Evolutionary conservation across 2,113 vertebrate species (phyloP).

Genomic region (Trematomus loennbergii): DNA sequence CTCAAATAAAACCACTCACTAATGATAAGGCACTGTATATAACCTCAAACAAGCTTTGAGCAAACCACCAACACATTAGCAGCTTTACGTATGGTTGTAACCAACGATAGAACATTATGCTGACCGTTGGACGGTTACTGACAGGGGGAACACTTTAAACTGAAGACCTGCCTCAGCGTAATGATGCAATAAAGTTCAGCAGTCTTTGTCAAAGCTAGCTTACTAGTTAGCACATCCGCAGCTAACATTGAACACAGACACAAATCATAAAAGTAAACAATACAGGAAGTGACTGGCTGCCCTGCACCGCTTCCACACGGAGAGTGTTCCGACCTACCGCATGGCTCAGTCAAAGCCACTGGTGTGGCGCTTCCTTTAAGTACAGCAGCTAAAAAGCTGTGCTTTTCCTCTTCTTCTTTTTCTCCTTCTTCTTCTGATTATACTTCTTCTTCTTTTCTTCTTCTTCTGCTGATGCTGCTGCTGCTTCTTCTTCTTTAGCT

Average conservation of each 20-base stretch:
- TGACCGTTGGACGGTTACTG: too few species aligned
- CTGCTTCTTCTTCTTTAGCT: not conserved
- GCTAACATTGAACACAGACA: conserved; percentile 32
- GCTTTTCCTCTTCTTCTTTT: not conserved
- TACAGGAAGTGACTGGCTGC: not conserved
- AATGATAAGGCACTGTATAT: too few species aligned
- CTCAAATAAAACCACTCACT: not conserved
- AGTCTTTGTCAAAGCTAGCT: conserved; percentile 54
- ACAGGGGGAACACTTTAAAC: not conserved
- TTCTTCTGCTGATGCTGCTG: not conserved
- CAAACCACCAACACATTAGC: not conserved
- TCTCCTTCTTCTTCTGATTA: not conserved
- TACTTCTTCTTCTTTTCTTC: not conserved
- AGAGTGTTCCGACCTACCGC: conserved; percentile 13
- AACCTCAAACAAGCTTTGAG: not conserved
- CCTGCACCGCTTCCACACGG: too few species aligned
- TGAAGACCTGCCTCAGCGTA: not conserved
- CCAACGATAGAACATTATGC: not conserved
- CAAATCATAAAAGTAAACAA: not conserved
- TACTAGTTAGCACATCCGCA: conserved; percentile 34
- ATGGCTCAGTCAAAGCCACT: not conserved
- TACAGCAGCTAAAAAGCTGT: not conserved
- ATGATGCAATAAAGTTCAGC: not conserved
- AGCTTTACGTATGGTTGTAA: too few species aligned
- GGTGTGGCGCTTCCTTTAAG: not conserved